These are phyloP conservation scores for Nerophis ophidion DNA, from an alignment of 2,113 vertebrate genomes.

Conservation along the genomic window DNA sequence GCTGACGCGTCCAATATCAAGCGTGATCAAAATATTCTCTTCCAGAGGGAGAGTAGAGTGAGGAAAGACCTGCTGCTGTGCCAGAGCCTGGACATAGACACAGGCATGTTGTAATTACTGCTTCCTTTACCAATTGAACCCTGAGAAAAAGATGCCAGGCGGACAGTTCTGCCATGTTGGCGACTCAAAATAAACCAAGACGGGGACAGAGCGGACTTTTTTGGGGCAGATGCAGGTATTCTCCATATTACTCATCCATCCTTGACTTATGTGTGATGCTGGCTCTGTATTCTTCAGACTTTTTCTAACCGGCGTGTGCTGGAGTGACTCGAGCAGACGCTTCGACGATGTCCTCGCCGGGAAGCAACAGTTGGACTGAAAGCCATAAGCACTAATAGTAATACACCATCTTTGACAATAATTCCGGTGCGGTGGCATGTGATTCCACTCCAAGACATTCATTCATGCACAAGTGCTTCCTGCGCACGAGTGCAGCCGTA, in stretches of 20 bases:
- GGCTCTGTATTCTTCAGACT: background rate
- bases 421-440: conserved; percentile 1
- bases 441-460: conserved; percentile 25
- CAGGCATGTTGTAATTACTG: background rate
- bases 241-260: conserved; percentile 37
- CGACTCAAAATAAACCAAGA: conserved; percentile 63
- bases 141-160: conserved; percentile 52
- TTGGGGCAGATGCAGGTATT: conserved; percentile 58
- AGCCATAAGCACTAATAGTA: conserved; percentile 55
- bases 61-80: conserved; percentile 36
- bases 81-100: conserved; percentile 2
- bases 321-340: background rate
- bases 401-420: conserved; percentile 31
- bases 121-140: background rate
- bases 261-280: background rate
- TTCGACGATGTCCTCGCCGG: conserved; percentile 9
- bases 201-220: conserved; percentile 58
- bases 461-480: conserved; percentile 6
- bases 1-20: conserved; percentile 47
- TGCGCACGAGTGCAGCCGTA: conserved; percentile 22
- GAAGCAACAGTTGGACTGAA: conserved; percentile 50
- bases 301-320: too few relatives aligned
- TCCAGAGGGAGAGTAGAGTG: conserved; percentile 43
- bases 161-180: conserved; percentile 63
- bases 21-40: conserved; percentile 53